phyloP scores from a whole-genome alignment of 2,888 invertebrate genomes.

The Andrena chrysosceles region DNA sequence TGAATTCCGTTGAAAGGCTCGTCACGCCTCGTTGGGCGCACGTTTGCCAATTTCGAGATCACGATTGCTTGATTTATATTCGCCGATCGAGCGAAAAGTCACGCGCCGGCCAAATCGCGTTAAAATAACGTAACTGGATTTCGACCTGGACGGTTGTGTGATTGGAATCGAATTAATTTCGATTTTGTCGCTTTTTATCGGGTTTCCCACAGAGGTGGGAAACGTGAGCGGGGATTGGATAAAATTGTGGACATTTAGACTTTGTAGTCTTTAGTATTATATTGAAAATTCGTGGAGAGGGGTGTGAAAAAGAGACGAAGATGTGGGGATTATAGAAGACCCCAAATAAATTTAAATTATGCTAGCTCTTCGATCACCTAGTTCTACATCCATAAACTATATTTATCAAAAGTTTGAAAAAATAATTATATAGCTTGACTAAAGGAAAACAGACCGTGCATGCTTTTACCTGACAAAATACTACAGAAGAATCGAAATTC shows the following conservation, averaged over 20 bases:
- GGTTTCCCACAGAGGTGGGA: neutral
- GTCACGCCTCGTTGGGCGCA: slow-evolving; percentile 29
- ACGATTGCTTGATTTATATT: slow-evolving; percentile 44
- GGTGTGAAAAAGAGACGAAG: no score
- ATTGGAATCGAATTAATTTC: slow-evolving; percentile 53
- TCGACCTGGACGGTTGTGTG: slow-evolving; percentile 34
- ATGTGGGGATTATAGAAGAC: no score
- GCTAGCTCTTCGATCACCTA: no score
- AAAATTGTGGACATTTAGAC: neutral
- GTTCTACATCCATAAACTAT: no score
- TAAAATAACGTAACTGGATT: slow-evolving; percentile 62
- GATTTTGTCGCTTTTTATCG: slow-evolving; percentile 17
- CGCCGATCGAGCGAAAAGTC: slow-evolving; percentile 47
- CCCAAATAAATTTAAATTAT: no score
- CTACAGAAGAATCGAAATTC: no score
- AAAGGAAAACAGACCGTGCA: no score
- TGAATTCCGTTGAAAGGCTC: slow-evolving; percentile 18
- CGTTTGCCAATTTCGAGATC: slow-evolving; percentile 47
- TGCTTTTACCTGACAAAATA: no score
- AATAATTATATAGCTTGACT: no score
- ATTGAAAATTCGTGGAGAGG: no score
- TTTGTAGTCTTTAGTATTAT: neutral
- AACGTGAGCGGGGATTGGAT: neutral
- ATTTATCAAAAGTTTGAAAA: no score
- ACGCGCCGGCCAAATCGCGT: slow-evolving; percentile 51